Conservation (phyloP, 2,113 vertebrate species). For the Zosterops hypoxanthus region DNA sequence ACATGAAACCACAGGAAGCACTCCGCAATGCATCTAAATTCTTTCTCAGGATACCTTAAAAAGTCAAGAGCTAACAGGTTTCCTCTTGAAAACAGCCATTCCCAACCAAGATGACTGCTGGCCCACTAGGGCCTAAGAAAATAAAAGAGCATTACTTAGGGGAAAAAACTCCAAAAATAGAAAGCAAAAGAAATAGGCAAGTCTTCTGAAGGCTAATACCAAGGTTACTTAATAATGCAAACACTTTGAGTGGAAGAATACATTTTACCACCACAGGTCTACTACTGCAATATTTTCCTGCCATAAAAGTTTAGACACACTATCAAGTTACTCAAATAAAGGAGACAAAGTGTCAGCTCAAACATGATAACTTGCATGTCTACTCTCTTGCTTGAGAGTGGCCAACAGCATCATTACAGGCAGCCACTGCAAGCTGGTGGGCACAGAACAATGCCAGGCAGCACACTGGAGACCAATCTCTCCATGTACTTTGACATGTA, state of each 20-base stretch:
- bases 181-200: neutral
- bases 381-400: neutral
- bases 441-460: neutral
- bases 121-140: neutral
- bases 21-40: neutral
- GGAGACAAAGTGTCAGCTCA: neutral
- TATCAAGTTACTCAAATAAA: neutral
- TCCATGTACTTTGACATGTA: fast-evolving
- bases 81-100: neutral
- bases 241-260: neutral
- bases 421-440: neutral
- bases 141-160: neutral
- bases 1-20: neutral
- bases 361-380: fast-evolving
- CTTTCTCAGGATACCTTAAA: neutral
- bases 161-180: neutral
- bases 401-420: fast-evolving
- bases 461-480: neutral
- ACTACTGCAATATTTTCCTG: neutral
- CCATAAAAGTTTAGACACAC: neutral
- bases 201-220: neutral
- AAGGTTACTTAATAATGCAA: neutral
- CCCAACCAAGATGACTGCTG: neutral
- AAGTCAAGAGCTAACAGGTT: neutral
- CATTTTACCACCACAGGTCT: neutral